These are phyloP conservation scores for Labia minor DNA, from an alignment of 2,888 invertebrate genomes.

Conservation along the genomic window DNA sequence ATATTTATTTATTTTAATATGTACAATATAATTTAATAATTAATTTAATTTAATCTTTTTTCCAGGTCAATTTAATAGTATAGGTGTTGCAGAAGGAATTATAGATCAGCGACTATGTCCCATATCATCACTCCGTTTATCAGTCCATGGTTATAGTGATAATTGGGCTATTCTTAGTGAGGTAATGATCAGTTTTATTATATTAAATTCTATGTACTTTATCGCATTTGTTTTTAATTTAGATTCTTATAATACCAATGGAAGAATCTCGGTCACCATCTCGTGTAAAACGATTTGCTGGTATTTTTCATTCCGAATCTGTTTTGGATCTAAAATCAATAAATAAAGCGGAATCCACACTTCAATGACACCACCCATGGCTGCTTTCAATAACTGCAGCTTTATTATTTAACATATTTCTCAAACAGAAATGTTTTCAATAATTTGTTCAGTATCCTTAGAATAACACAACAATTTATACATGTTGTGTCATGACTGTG, in stretches of 20 bases:
- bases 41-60: conserved; percentile 22
- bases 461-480: not conserved
- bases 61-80: conserved; percentile 60
- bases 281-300: not conserved
- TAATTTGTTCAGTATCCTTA: not conserved
- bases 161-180: conserved; percentile 89
- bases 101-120: conserved; percentile 55
- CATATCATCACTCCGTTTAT: conserved; percentile 60
- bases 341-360: not conserved
- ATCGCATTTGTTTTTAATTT: not conserved
- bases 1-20: too few relatives aligned
- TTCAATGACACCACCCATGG: not conserved
- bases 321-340: not conserved
- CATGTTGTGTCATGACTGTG: not conserved
- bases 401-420: not conserved
- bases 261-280: not conserved
- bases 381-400: not conserved
- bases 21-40: too few relatives aligned
- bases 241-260: not conserved
- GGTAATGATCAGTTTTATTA: conserved; percentile 45
- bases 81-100: conserved; percentile 67
- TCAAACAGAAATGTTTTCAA: not conserved
- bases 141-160: conserved; percentile 65
- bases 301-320: not conserved
- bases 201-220: not conserved